These are phyloP conservation scores for Megalops cyprinoides DNA, from an alignment of 2,797 vertebrate species.

Conservation along the genomic window DNA sequence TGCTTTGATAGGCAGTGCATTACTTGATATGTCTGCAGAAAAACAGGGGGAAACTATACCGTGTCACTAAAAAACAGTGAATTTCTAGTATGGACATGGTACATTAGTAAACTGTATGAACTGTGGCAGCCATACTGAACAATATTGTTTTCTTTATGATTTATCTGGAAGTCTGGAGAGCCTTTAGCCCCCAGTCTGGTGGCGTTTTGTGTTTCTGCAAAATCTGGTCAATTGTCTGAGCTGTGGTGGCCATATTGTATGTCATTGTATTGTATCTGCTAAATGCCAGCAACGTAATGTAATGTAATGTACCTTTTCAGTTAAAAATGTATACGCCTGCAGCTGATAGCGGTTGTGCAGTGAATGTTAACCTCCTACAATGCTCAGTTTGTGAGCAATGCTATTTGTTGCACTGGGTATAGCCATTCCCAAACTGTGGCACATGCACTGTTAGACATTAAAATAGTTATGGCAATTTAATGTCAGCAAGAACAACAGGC, in stretches of 20 bases:
- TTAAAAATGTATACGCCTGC: neutral
- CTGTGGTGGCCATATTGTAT: too few relatives aligned
- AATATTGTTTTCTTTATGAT: neutral
- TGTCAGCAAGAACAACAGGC: too few relatives aligned
- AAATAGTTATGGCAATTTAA: too few relatives aligned
- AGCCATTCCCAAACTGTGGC: neutral
- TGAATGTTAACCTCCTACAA: neutral
- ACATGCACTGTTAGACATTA: neutral
- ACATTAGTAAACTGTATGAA: neutral
- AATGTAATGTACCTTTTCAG: too few relatives aligned
- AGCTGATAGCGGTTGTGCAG: neutral
- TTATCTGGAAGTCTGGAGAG: neutral
- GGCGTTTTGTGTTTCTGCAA: neutral
- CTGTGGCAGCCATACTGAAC: neutral
- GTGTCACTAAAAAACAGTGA: neutral
- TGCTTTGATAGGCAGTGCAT: neutral
- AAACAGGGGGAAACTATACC: neutral
- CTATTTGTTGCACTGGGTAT: neutral
- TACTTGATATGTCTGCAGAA: neutral
- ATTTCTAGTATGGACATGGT: neutral
- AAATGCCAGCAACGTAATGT: too few relatives aligned
- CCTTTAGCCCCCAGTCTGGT: neutral
- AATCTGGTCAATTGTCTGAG: too few relatives aligned
- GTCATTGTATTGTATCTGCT: too few relatives aligned
- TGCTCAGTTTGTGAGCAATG: neutral